A percentile compares a stretch with the other conserved stretches of the same genome.
Conservation (phyloP, 23 tunicate species). For the Ciona savignyi region DNA sequence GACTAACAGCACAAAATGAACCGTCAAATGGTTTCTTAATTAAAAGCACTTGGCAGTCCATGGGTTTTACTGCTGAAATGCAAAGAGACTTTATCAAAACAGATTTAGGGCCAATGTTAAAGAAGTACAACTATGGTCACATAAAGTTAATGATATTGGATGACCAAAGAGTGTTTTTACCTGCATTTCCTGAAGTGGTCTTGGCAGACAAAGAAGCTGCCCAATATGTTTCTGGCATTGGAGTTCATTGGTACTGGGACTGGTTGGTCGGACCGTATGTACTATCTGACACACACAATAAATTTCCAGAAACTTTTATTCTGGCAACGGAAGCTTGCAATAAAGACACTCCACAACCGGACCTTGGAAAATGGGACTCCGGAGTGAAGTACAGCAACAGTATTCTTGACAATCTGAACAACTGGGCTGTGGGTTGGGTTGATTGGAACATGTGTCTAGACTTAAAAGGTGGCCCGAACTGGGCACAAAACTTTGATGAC, state of each 20-base stretch:
- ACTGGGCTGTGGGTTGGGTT: conserved; percentile 91
- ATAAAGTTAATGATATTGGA: conserved; percentile 81
- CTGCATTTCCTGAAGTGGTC: conserved; percentile 50
- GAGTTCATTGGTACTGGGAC: conserved; percentile 98
- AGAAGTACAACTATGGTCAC: conserved; percentile 13
- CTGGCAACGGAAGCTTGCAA: conserved; percentile 97
- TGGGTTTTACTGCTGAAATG: conserved; percentile 76
- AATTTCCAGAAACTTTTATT: conserved; percentile 68
- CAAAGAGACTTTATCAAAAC: conserved; percentile 75
- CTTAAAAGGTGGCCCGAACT: conserved; percentile 92
- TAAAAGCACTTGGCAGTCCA: conserved; percentile 75
- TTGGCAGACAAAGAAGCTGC: conserved; percentile 53
- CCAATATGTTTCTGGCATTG: conserved; percentile 84
- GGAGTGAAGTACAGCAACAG: conserved; percentile 85
- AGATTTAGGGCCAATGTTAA: conserved; percentile 79
- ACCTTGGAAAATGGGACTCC: conserved; percentile 66
- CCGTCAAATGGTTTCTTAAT: conserved; percentile 89
- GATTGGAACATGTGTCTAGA: conserved; percentile 97
- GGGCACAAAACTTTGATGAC: conserved; percentile 95
- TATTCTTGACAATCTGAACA: conserved; percentile 78
- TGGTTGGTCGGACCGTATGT: conserved; percentile 54
- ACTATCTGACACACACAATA: conserved; percentile 52
- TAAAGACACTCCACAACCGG: conserved; percentile 40
- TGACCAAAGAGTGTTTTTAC: conserved; percentile 87
- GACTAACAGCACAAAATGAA: conserved; percentile 94